phyloP scores from a whole-genome alignment of 92 coral and sea anemone species.

The Epizoanthus fatuus region DNA sequence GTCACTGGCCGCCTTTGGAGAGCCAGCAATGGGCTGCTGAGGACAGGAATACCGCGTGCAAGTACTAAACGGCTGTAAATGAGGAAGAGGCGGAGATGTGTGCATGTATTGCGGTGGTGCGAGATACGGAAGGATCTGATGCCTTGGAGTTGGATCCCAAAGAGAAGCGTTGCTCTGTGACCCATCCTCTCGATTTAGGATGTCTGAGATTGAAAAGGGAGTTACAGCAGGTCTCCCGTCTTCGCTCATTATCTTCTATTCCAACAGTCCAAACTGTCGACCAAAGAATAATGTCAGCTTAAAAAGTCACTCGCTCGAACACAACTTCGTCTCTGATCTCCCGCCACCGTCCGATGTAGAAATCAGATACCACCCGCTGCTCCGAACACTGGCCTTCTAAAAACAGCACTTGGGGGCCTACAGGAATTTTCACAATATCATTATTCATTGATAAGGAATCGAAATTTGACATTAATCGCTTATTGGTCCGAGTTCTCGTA shows the following conservation, averaged over 20 bases:
- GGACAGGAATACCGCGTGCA: constrained; percentile 23
- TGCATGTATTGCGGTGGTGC: constrained; percentile 41
- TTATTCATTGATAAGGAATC: constrained; percentile 96
- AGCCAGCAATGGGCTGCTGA: constrained; percentile 28
- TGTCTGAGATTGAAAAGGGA: constrained; percentile 94
- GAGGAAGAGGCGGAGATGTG: constrained; percentile 32
- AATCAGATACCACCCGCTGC: constrained; percentile 91
- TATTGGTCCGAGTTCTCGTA: constrained; percentile 96
- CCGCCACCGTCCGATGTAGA: constrained; percentile 76
- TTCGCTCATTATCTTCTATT: constrained; percentile 70
- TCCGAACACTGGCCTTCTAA: constrained; percentile 83
- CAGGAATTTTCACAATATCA: constrained; percentile 98
- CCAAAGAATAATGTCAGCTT: constrained; percentile 28
- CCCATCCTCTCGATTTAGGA: constrained; percentile 86
- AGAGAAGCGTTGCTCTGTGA: constrained; percentile 39
- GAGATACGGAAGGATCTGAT: constrained; percentile 15
- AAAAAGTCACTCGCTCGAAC: constrained; percentile 34
- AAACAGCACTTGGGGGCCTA: constrained; percentile 95
- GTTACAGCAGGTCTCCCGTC: constrained; percentile 80
- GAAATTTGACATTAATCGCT: constrained; percentile 97
- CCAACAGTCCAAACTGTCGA: constrained; percentile 17
- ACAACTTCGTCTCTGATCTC: constrained; percentile 49
- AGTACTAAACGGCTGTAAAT: constrained; percentile 17
- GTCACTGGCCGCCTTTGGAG: constrained; percentile 11
- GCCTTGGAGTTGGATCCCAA: constrained; percentile 28